Conservation (phyloP, 2,113 vertebrate species). For the Blennius ocellaris region DNA sequence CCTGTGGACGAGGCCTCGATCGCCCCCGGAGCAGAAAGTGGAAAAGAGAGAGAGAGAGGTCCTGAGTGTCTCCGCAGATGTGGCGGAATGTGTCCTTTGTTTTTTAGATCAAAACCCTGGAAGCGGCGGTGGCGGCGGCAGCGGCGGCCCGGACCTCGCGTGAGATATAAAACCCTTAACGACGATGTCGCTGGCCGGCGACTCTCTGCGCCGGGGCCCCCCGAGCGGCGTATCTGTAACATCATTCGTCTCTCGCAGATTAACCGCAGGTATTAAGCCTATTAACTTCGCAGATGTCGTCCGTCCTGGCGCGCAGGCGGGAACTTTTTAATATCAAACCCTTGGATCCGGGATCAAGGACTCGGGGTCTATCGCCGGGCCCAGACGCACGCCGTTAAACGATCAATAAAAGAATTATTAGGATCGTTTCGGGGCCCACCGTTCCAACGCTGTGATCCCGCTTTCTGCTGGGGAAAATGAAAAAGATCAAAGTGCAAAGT, state of each 20-base stretch:
- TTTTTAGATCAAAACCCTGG: constrained; percentile 70
- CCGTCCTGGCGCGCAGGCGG: constrained; percentile 41
- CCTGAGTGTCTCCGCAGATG: constrained; percentile 61
- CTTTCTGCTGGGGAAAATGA: constrained; percentile 40
- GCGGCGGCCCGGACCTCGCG: constrained; percentile 31
- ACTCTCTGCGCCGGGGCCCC: not conserved
- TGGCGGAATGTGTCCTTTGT: constrained; percentile 52
- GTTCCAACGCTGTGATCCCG: constrained; percentile 53
- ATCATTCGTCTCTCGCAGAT: constrained; percentile 51
- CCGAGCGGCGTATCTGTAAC: constrained; percentile 49
- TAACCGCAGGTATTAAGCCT: constrained; percentile 37
- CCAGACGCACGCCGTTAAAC: constrained; percentile 42
- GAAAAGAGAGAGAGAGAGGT: constrained; percentile 52
- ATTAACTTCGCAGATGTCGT: constrained; percentile 68
- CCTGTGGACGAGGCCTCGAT: constrained; percentile 28
- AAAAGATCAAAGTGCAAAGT: constrained; percentile 21
- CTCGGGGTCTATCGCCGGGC: constrained; percentile 40
- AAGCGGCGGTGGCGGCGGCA: constrained; percentile 35
- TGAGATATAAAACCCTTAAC: constrained; percentile 60
- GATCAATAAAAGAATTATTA: constrained; percentile 69
- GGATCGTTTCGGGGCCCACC: constrained; percentile 42
- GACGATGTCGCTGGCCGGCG: constrained; percentile 51
- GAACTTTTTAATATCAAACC: constrained; percentile 60
- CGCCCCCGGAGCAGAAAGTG: constrained; percentile 22
- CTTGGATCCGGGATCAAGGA: constrained; percentile 33